Base-by-base conservation (phyloP, 2,888 invertebrate species). In the Lacanobia wlatinum region DNA sequence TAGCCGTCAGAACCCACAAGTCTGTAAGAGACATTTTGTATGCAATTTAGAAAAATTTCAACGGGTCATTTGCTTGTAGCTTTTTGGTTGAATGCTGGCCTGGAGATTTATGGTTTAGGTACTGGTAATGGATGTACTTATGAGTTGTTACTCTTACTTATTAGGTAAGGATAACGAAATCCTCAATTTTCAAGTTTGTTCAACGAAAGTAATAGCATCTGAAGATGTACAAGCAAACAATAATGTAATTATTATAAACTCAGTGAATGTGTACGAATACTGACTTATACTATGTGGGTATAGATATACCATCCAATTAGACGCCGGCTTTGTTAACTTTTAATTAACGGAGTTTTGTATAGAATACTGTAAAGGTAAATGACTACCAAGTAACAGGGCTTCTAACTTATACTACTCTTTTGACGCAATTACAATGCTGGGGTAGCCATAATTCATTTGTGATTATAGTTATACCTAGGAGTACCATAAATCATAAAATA, bases 1-100 rank as follows among this genome's bases (percentile, higher is more conserved):
- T 96, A 95, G 95, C 95, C 94, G 93, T 94, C 95, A 93, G 92
- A 90, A 93, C 90, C 93, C 92, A 90, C 92, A 91, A 92, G 90
- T 90, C 93, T 94, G 94, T 92, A 89, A 87, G 89, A 91, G 94
- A 94, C 94, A 91, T 94, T 94, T 93, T 92, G 93, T 94, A 94
- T 94, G 94, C 94, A 94, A 93, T 92, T 92, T 93, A 90, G 91
- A 91, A 91, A 91, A 91, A 85, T 87, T 90, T 89, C 87, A 90
- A 89, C 92, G 92, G 92, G 90, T 92, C 93, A 92, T 93, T 93
- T 93, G 90, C 87, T 87, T 90, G 90, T 85, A 86, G 88, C 85
- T 82, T 88, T 89, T 90, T 84, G 88, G 87, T 85, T 78, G 81
- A 85, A 82, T 83, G 84, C 84, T 83, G 77, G 80, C 72, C 84